Evolutionary conservation across 1,140 invertebrate genomes (phyloP).

Genomic region (Drosophila sp.): DNA sequence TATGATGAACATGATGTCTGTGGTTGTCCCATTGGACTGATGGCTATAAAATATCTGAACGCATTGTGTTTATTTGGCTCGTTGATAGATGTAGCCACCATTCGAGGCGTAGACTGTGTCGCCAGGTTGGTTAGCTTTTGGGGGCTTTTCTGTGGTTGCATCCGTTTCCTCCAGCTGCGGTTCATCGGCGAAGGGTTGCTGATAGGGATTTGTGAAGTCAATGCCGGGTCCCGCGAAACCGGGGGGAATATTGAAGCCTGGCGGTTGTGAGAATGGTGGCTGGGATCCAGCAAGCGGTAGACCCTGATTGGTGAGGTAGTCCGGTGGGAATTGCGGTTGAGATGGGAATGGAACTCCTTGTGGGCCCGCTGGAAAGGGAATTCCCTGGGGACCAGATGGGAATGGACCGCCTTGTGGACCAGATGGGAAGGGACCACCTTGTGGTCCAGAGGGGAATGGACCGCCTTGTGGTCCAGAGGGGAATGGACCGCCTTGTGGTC

Average conservation of each 20-base stretch:
- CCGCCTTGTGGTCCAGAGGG: constrained; percentile 7
- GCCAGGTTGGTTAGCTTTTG: constrained; percentile 24
- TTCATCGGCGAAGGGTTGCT: constrained; percentile 55
- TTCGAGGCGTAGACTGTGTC: constrained; percentile 74
- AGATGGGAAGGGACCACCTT: not conserved
- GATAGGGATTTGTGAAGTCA: constrained; percentile 39
- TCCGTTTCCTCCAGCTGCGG: constrained; percentile 23
- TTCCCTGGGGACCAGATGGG: constrained; percentile 16
- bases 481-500: constrained; percentile 16
- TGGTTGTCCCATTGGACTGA: not conserved
- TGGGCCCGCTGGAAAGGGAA: not conserved
- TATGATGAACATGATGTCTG: constrained; percentile 48
- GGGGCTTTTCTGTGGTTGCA: constrained; percentile 30
- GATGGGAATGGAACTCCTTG: constrained; percentile 12
- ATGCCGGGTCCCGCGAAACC: constrained; percentile 49
- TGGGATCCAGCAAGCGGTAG: constrained; percentile 41
- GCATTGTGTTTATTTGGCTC: constrained; percentile 38
- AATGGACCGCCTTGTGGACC: constrained; percentile 22
- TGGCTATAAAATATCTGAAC: constrained; percentile 41
- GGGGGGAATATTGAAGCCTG: constrained; percentile 43
- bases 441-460: not conserved
- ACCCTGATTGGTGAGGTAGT: constrained; percentile 58
- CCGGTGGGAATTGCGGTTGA: constrained; percentile 26
- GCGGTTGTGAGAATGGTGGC: constrained; percentile 38
- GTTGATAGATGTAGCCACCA: constrained; percentile 74